phyloP scores from a whole-genome alignment of 2,888 invertebrate species.

The Eupeodes luniger region DNA sequence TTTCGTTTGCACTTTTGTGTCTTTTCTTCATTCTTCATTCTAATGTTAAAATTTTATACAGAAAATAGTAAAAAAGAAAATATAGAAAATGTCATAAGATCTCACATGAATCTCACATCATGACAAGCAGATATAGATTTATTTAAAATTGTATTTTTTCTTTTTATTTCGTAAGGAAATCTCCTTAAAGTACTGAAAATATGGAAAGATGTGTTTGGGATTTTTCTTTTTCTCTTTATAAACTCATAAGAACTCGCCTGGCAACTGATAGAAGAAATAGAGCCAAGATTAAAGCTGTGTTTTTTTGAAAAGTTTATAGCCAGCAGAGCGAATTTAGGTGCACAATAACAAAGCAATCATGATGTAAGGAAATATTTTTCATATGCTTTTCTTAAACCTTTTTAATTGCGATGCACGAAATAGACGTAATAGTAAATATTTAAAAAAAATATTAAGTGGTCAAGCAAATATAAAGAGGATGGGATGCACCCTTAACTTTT shows the following conservation, averaged over 20 bases:
- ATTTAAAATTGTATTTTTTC: constrained; percentile 28
- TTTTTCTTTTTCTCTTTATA: not conserved
- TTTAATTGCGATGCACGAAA: too few species aligned
- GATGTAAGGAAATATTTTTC: too few species aligned
- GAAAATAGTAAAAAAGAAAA: not conserved
- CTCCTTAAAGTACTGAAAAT: not conserved
- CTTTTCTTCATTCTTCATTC: not conserved
- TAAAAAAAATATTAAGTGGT: too few species aligned
- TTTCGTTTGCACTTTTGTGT: constrained; percentile 53
- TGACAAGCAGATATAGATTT: constrained; percentile 60
- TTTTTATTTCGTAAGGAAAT: constrained; percentile 18
- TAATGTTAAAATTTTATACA: constrained; percentile 27
- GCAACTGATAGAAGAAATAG: not conserved
- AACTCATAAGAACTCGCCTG: not conserved
- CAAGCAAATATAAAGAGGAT: too few species aligned
- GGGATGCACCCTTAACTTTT: too few species aligned
- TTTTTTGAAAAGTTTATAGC: too few species aligned
- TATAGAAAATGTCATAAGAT: constrained; percentile 58
- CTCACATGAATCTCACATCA: constrained; percentile 56
- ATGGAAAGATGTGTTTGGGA: not conserved
- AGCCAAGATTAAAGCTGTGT: too few species aligned
- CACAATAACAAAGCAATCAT: too few species aligned
- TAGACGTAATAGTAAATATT: too few species aligned
- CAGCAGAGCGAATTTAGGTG: too few species aligned
- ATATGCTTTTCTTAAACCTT: too few species aligned